Evolutionary conservation across 2,113 vertebrate species (phyloP).

Genomic region (Plectropomus leopardus): DNA sequence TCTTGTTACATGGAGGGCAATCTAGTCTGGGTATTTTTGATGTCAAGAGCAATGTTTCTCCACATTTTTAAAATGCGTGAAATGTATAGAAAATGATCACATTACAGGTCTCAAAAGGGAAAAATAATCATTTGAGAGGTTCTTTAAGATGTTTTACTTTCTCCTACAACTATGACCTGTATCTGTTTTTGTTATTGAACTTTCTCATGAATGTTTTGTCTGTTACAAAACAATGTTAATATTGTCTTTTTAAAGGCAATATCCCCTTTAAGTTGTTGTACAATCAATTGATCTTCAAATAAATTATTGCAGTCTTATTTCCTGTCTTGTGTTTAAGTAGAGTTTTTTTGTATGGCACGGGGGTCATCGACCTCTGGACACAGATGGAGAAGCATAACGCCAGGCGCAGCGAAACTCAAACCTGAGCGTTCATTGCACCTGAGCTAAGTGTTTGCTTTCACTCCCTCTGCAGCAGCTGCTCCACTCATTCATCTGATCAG

Average conservation of each 20-base stretch:
- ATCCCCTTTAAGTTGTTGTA: constrained; percentile 25
- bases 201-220: constrained; percentile 5
- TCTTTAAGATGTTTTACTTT: not conserved
- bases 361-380: too few species aligned
- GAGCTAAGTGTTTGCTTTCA: too few species aligned
- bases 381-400: too few species aligned
- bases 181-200: constrained; percentile 17
- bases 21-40: not conserved
- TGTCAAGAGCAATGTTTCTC: not conserved
- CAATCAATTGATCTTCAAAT: constrained; percentile 34
- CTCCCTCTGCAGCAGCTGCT: too few species aligned
- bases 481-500: too few species aligned
- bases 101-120: not conserved
- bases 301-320: constrained; percentile 50
- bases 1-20: not conserved
- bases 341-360: too few species aligned
- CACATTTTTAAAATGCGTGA: not conserved
- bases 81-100: not conserved
- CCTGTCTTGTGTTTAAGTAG: not conserved
- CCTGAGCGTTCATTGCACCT: too few species aligned
- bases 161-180: not conserved
- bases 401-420: too few species aligned
- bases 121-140: too few species aligned
- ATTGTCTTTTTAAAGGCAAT: constrained; percentile 10
- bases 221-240: constrained; percentile 2